Evolutionary conservation across 1,140 invertebrate species (phyloP).

Genomic region (Glomeris maerens): DNA sequence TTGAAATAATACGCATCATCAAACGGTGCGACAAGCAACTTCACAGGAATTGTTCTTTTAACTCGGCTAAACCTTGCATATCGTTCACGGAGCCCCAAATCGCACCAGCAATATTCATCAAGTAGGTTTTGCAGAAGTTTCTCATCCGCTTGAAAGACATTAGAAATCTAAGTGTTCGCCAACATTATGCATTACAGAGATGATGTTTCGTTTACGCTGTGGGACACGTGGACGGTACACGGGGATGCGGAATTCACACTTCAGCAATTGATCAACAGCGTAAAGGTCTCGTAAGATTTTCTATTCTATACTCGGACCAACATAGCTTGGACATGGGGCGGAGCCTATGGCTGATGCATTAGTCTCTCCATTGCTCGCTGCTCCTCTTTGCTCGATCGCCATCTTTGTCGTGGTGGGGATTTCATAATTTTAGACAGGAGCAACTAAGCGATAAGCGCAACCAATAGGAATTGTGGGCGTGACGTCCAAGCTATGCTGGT

Average conservation of each 20-base stretch:
- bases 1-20: slow-evolving; percentile 30
- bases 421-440: neutral
- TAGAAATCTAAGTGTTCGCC: neutral
- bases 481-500: too few relatives aligned
- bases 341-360: too few relatives aligned
- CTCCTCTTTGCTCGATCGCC: neutral
- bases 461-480: too few relatives aligned
- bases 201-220: slow-evolving; percentile 26
- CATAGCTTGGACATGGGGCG: too few relatives aligned
- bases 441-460: too few relatives aligned
- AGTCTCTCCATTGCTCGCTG: neutral
- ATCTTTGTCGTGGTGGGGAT: neutral
- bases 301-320: too few relatives aligned
- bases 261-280: slow-evolving; percentile 26
- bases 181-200: slow-evolving; percentile 14
- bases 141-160: neutral
- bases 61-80: slow-evolving; percentile 27
- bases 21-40: slow-evolving; percentile 18
- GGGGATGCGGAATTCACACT: slow-evolving; percentile 27
- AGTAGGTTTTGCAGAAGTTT: neutral
- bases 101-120: neutral
- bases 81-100: slow-evolving; percentile 25
- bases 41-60: slow-evolving; percentile 28
- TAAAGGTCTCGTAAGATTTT: too few relatives aligned
- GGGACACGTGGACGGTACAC: slow-evolving; percentile 31